Evolutionary conservation across 2,888 invertebrate species (phyloP).

Genomic region (Dasypogon diadema): DNA sequence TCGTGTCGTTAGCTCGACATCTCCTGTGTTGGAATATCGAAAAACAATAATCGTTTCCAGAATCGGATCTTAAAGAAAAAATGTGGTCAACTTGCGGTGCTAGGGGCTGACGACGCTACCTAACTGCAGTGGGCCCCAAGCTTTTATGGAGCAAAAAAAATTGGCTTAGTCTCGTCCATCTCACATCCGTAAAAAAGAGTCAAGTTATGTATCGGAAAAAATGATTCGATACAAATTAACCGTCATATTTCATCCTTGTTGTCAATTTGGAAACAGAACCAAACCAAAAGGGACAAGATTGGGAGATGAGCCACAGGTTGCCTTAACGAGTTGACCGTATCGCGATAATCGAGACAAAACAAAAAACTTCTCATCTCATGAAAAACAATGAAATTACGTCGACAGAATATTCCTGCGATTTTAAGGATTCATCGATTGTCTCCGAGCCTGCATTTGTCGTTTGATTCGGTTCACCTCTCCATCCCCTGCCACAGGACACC

Average conservation of each 20-base stretch:
- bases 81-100: conserved; percentile 12
- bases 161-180: conserved; percentile 23
- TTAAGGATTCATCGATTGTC: conserved; percentile 52
- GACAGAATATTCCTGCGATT: conserved; percentile 50
- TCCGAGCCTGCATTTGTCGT: conserved; percentile 19
- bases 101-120: conserved; percentile 27
- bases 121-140: conserved; percentile 26
- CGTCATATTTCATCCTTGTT: conserved; percentile 59
- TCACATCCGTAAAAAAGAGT: conserved; percentile 47
- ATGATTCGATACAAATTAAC: conserved; percentile 59
- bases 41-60: conserved; percentile 53
- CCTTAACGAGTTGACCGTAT: conserved; percentile 56
- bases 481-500: conserved; percentile 48
- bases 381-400: conserved; percentile 52
- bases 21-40: conserved; percentile 41
- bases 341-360: conserved; percentile 51
- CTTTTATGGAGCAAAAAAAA: conserved; percentile 44
- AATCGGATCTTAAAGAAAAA: conserved; percentile 49
- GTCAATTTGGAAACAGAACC: conserved; percentile 57
- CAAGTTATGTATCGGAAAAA: conserved; percentile 56
- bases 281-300: conserved; percentile 43
- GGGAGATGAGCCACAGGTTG: conserved; percentile 47
- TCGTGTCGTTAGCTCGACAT: conserved; percentile 52
- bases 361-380: conserved; percentile 40
- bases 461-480: conserved; percentile 12